Conservation (phyloP, 2,113 vertebrate genomes). For the Patagioenas fasciata region DNA sequence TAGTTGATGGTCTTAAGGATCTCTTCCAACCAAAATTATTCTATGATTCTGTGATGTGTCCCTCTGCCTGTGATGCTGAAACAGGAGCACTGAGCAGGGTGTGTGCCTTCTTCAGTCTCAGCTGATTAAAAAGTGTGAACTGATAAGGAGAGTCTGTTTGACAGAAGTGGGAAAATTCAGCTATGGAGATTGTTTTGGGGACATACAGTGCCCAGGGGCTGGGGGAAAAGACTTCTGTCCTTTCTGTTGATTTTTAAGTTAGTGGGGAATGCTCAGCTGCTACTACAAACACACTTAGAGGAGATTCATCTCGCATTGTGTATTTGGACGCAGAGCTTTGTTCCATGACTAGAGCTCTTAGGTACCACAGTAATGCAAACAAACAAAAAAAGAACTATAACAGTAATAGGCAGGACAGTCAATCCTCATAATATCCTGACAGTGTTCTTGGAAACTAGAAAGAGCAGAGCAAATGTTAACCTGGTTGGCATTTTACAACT, state of each 20-base stretch:
- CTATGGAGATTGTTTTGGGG: background rate
- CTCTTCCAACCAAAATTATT: too few relatives aligned
- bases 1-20: too few relatives aligned
- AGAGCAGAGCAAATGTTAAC: constrained; percentile 7
- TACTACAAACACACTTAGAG: background rate
- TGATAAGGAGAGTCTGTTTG: background rate
- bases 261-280: background rate
- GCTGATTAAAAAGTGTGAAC: background rate
- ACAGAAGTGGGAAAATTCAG: background rate
- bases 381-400: constrained; percentile 44
- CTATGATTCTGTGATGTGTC: background rate
- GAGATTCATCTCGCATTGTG: background rate
- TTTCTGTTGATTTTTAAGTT: background rate
- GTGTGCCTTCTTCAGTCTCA: background rate
- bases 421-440: constrained; percentile 45
- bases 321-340: background rate
- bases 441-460: background rate
- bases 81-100: background rate
- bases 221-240: background rate
- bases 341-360: background rate
- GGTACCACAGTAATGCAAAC: constrained; percentile 7
- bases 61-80: background rate
- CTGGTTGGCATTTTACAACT: background rate
- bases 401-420: constrained; percentile 42
- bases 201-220: background rate